Conservation (phyloP, 2,888 invertebrate genomes). For the Phyllotreta striolata region DNA sequence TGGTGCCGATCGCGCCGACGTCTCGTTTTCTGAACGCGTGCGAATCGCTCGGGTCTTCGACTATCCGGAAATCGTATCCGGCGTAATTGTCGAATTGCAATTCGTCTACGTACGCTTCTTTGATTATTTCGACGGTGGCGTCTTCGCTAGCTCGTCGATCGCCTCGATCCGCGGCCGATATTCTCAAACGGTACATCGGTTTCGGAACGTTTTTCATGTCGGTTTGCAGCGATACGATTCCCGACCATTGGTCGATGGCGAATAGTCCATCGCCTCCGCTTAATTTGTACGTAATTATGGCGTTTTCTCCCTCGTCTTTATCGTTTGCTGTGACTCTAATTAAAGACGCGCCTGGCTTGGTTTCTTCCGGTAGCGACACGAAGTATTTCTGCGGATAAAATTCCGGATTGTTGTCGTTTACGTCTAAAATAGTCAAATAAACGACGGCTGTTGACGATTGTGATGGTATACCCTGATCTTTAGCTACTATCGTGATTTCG, state of each 20-base stretch:
- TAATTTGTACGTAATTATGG: constrained; percentile 78
- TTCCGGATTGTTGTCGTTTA: constrained; percentile 91
- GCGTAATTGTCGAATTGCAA: constrained; percentile 79
- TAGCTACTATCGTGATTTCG: constrained; percentile 84
- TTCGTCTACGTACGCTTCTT: constrained; percentile 74
- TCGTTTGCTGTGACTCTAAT: constrained; percentile 84
- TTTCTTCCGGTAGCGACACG: constrained; percentile 75
- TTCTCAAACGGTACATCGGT: constrained; percentile 74
- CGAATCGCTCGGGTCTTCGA: constrained; percentile 79
- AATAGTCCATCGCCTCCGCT: constrained; percentile 84
- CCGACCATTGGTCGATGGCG: constrained; percentile 78
- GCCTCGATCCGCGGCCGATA: constrained; percentile 84
- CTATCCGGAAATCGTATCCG: constrained; percentile 82
- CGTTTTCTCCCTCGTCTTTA: constrained; percentile 88
- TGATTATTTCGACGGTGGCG: constrained; percentile 82
- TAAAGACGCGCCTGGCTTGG: constrained; percentile 70
- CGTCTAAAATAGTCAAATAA: constrained; percentile 79
- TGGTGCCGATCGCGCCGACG: constrained; percentile 78
- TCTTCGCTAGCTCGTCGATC: constrained; percentile 76
- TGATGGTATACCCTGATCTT: constrained; percentile 90
- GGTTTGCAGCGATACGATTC: constrained; percentile 75
- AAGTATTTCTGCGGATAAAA: constrained; percentile 93
- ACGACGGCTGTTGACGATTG: constrained; percentile 92
- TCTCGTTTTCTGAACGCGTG: constrained; percentile 70
- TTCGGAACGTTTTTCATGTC: constrained; percentile 71